Base-by-base conservation (phyloP, 2,797 vertebrate species). In the Pseudochromis fuscus region DNA sequence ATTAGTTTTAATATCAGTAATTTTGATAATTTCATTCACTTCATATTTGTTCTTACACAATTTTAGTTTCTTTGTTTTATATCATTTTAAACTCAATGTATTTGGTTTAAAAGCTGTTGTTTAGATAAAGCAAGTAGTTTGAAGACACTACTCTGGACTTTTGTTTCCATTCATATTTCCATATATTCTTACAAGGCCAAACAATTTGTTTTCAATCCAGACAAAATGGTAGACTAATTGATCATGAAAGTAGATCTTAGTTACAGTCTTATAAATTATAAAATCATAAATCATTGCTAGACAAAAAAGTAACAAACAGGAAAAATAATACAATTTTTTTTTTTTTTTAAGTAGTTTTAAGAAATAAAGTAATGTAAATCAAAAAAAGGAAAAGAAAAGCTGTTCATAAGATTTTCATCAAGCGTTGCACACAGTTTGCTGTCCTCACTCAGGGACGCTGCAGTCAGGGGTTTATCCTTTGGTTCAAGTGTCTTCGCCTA, bases 401-500 rank as follows among this genome's bases (percentile, higher is more conserved):
- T 37, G 23, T 42, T 62, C 7, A 7, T 1, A 44, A 50, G 10
- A 44, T 31, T 7, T 24, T 49, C 27, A 18, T 72, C 18, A 55
- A 18, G 62, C 23, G 44, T 35, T n/a, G 18, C 23, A 11, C 10
- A 8, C 19, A 25, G 13, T 48, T 63, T 19, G 0, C 31, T 72
- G n/a, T 63, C 38, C 9, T 55, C 21, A 13, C 40, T 27, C 11
- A 40, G 52, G 38, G 7, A 45, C 13, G 13, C 38, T 59, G 57
- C 12, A 38, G 9, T 53, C 24, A 7, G 16, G 4, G 35, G 28
- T 53, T 65, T 33, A 56, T 62, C 61, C 18, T 62, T 50, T 63
- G 42, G 53, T 62, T 65, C 49, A 74, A 30, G 74, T 81, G 65
- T 79, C 28, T 52, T 52, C 44, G 70, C 52, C 60, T 63, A 53